Conservation (phyloP, 2,797 vertebrate species). For the Tenualosa ilisha region DNA sequence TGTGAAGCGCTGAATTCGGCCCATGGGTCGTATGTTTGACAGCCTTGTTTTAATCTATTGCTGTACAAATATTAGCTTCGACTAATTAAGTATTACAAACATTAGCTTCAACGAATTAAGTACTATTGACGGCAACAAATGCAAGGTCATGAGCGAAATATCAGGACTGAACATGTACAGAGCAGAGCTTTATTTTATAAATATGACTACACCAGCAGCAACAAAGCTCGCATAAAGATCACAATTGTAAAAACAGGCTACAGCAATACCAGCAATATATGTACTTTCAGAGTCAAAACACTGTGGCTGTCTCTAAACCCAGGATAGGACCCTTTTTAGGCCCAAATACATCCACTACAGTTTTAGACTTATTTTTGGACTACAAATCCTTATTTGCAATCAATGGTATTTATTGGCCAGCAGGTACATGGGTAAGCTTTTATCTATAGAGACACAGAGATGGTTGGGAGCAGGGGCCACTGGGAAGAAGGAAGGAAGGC, state of each 20-base stretch:
- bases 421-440: neutral
- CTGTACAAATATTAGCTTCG: too few relatives aligned
- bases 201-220: neutral
- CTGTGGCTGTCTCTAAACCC: neutral
- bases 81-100: neutral
- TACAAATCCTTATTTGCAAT: neutral
- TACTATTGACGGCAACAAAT: neutral
- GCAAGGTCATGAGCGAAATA: neutral
- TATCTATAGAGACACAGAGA: neutral
- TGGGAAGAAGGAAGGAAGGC: neutral
- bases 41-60: neutral
- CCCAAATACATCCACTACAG: neutral
- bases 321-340: neutral
- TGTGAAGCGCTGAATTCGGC: too few relatives aligned
- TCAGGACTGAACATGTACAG: neutral
- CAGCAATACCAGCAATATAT: too few relatives aligned
- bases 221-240: neutral
- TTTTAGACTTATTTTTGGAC: neutral
- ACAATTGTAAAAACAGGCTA: neutral
- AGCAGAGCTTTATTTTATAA: neutral
- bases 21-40: too few relatives aligned
- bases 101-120: neutral
- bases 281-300: neutral
- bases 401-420: neutral
- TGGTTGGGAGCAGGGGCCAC: neutral